Conservation (phyloP, 64 coral and sea anemone genomes). For the Actinia equina region DNA sequence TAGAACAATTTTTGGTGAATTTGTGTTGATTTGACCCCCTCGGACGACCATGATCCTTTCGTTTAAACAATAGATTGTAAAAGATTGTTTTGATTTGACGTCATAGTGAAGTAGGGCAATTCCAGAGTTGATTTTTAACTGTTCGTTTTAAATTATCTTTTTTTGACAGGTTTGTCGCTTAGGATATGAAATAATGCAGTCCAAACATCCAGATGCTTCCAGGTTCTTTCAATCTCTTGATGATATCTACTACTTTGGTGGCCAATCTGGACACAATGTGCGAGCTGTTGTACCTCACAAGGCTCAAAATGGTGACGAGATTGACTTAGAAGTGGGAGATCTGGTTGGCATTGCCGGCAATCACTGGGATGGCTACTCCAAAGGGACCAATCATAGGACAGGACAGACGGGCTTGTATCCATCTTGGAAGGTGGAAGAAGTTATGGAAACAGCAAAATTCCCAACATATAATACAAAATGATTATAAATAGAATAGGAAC, state of each 20-base stretch:
- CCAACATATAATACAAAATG: conserved; percentile 41
- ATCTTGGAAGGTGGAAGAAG: conserved; percentile 86
- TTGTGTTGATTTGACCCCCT: too few species aligned
- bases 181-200: conserved; percentile 89
- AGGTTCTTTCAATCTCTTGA: conserved; percentile 87
- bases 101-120: too few species aligned
- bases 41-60: too few species aligned
- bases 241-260: conserved; percentile 93
- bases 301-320: conserved; percentile 47
- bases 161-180: conserved; percentile 68
- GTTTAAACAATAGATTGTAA: too few species aligned
- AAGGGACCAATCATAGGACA: conserved; percentile 60
- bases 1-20: too few species aligned
- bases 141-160: neutral
- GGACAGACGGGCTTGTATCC: conserved; percentile 66
- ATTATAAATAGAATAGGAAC: too few species aligned
- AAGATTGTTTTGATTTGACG: too few species aligned
- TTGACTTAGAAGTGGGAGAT: conserved; percentile 72
- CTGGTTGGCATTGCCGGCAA: conserved; percentile 76
- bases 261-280: conserved; percentile 78
- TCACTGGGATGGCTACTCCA: conserved; percentile 95
- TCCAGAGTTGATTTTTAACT: too few species aligned
- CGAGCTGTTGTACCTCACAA: conserved; percentile 68
- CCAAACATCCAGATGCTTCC: conserved; percentile 73
- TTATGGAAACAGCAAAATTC: conserved; percentile 63